Evolutionary conservation across 2,888 invertebrate species (phyloP).

Genomic region (Eutolmus rufibarbis): DNA sequence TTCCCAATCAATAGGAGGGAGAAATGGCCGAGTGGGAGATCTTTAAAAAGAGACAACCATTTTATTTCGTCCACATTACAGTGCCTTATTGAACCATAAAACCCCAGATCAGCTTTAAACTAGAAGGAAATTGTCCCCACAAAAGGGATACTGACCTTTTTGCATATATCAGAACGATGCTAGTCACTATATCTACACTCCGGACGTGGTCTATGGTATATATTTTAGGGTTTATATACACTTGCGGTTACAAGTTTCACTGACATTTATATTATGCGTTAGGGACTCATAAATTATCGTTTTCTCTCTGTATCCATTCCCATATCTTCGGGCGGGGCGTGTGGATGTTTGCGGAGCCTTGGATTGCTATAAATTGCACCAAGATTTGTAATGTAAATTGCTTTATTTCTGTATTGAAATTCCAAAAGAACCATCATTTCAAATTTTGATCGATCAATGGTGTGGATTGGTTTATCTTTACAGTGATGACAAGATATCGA

Average conservation of each 20-base stretch:
- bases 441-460: not conserved
- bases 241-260: slow-evolving; percentile 38
- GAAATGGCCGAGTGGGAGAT: not conserved
- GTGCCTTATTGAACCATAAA: slow-evolving; percentile 39
- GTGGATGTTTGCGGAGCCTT: not conserved
- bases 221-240: slow-evolving; percentile 35
- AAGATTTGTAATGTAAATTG: slow-evolving; percentile 36
- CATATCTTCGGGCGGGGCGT: not conserved
- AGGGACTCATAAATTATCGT: slow-evolving; percentile 39
- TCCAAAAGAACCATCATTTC: slow-evolving; percentile 17
- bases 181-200: not conserved
- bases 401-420: slow-evolving; percentile 18
- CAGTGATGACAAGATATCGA: slow-evolving; percentile 21
- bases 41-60: slow-evolving; percentile 34
- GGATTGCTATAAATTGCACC: slow-evolving; percentile 20
- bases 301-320: not conserved
- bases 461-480: slow-evolving; percentile 10
- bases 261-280: slow-evolving; percentile 41
- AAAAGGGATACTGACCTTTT: slow-evolving; percentile 39
- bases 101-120: slow-evolving; percentile 28
- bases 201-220: slow-evolving; percentile 7
- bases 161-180: slow-evolving; percentile 29
- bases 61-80: slow-evolving; percentile 34
- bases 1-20: not conserved
- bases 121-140: slow-evolving; percentile 30